Base-by-base conservation (phyloP, 2,888 invertebrate species). In the Apodemia mormo region DNA sequence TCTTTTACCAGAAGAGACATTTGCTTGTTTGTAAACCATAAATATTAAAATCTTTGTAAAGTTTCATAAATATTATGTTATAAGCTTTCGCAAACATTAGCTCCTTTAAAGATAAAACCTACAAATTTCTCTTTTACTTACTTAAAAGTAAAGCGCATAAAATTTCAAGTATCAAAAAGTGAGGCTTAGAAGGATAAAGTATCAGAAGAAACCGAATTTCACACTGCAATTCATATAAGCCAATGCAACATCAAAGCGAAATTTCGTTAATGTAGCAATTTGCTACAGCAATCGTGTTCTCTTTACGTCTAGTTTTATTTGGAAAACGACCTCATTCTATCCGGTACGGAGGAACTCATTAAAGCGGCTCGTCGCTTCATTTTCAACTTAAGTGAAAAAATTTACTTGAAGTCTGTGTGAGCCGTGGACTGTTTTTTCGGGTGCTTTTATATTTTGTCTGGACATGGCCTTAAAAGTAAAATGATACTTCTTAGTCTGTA, bases 351-450 rank as follows among this genome's bases (percentile, higher is more conserved):
- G 66, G 74, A 75, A 77, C 77, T 79, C 78, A 78, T 79, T 79
- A 78, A 78, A 73, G 71, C 70, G 73, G 75, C 74, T 70, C 71
- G 73, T 73, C 70, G 71, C 77, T 77, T 77, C 74, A 77, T 77
- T 77, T 77, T 75, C 72, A 71, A 75, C 74, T 75, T 70, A 74
- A 74, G 70, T 75, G 72, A 73, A 77, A 79, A 76, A 76, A 76
- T 71, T 75, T 76, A 71, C 71, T 70, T 70, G 70, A 70, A 73
- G 72, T 75, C 73, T 56, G 72, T 68, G 71, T 30, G 68, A 69
- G 68, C 67, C 64, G 69, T 66, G 68, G 65, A 67, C 68, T 68
- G 67, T 71, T 68, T 73, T 68, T 56, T 52, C 61, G 37, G 37
- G 61, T 66, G 22, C 10, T 12, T 45, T 45, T 45, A 45, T 45